Evolutionary conservation across 2,113 vertebrate species (phyloP), one percentile per base, ranked within the genome.

Genomic region (Ciconia boyciana): DNA sequence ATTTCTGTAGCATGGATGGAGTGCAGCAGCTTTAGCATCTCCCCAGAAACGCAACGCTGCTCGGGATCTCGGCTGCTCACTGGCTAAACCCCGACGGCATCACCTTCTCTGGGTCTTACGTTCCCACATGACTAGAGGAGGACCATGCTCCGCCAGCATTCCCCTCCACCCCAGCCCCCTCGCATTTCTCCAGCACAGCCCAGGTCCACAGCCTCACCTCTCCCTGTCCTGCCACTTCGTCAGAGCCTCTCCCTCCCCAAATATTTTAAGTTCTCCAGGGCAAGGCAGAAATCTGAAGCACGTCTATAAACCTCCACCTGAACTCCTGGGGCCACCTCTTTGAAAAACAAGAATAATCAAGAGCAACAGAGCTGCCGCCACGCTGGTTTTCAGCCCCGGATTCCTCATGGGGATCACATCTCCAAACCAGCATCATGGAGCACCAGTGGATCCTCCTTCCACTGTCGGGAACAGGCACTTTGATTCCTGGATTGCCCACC

Each of bases 61-160:
- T 51, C 2, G 0, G 48, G n/a, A 60, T 3, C 13, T 6, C 2
- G 5, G 48, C 20, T 1, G 6, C 58, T 46, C n/a, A 16, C 34
- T 1, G 2, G 44, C 19, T 41, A 26, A 60, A 60, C 25, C 46
- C 57, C 0, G 1, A 66, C 55, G 65, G 41, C 28, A 36, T 31
- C 43, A n/a, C 46, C 41, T 51, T 44, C 75, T 71, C 49, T 20
- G 9, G 43, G 13, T 46, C 36, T 54, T 10, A 43, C 0, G 2
- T 17, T 74, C 36, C 52, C 61, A 34, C 12, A 1, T 1, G 9
- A 83, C 62, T 48, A 52, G 29, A 78, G 61, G 16, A 71, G 16
- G 26, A 64, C 60, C 18, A 2, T 5, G 44, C 31, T 60, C 41
- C 9, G 2, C 32, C 29, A 52, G n/a, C 32, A 22, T 41, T 61